Evolutionary conservation across 2,888 invertebrate genomes (phyloP).

Genomic region (Entomobrya multifasciata): DNA sequence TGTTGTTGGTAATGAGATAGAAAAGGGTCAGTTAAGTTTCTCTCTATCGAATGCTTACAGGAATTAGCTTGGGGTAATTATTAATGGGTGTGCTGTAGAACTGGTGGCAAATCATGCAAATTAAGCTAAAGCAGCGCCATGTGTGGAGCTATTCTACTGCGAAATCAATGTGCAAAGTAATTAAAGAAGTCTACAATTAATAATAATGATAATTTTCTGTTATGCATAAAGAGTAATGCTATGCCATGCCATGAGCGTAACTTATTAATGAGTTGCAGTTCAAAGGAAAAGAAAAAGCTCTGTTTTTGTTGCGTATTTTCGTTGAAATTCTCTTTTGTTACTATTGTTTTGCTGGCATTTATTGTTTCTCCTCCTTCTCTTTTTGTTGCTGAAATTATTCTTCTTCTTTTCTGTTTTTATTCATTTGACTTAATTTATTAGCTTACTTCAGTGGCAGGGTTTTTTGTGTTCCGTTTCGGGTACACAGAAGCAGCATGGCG

Average conservation of each 20-base stretch:
- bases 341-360: no score
- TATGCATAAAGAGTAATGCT: neutral
- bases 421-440: conserved; percentile 62
- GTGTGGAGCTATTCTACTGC: neutral
- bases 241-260: conserved; percentile 17
- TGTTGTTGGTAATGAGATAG: neutral
- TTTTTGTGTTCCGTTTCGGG: no score
- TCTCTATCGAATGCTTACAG: neutral
- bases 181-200: conserved; percentile 1
- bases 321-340: conserved; percentile 20
- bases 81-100: no score
- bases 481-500: conserved; percentile 53
- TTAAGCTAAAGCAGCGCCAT: neutral
- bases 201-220: conserved; percentile 9
- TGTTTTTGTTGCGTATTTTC: conserved; percentile 11
- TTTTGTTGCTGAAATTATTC: neutral
- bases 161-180: neutral
- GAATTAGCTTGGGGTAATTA: conserved; percentile 1
- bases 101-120: neutral
- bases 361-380: conserved; percentile 1
- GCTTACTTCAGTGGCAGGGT: no score
- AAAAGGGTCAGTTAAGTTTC: conserved; percentile 27
- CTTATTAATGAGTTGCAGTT: neutral
- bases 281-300: conserved; percentile 7
- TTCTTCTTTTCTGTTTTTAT: conserved; percentile 11